Evolutionary conservation across 1,140 invertebrate genomes (phyloP), one percentile per base, ranked within the genome.

Genomic region (Nomia melanderi): DNA sequence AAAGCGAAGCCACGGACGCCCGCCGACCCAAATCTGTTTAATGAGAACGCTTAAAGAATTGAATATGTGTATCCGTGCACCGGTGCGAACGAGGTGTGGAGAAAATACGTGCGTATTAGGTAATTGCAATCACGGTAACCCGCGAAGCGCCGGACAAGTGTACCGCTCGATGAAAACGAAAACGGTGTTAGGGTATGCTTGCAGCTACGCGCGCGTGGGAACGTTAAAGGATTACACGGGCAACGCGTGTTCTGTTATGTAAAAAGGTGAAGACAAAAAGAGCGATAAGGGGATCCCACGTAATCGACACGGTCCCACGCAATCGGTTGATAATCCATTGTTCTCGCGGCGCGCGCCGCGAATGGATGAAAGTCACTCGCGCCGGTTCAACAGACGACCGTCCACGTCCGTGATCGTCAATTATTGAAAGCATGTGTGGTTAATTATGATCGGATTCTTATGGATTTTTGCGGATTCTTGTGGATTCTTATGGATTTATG

Each of bases 321-420:
- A 62, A 62, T 62, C 59, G 59, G 59, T 20, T 17, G 54, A 57
- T 57, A 33, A 62, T 62, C 59, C 59, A 39, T 62, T 62, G 59
- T 62, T 62, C 14, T 41, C 59, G 33, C 33, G n/a, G 20, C n/a
- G 59, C 31, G 9, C 1, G 7, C 59, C 9, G 39, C 39, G 59
- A 62, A 62, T 62, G 59, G 59, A 62, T 39, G 59, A 62, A 62
- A 62, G 59, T 62, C 59, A 62, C 25, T 41, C 59, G 23, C 33
- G 39, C 39, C 59, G 57, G 31, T 11, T n/a, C 12, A 39, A 62
- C 59, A 36, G n/a, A n/a, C n/a, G n/a, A n/a, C n/a, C n/a, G n/a
- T n/a, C n/a, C n/a, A n/a, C n/a, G n/a, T n/a, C n/a, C n/a, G n/a
- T n/a, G n/a, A n/a, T n/a, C n/a, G n/a, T n/a, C n/a, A n/a, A n/a